A percentile compares a stretch with the other conserved stretches of the same genome.
Evolutionary conservation across 2,888 invertebrate genomes (phyloP).

Genomic region (Tillus elongatus): DNA sequence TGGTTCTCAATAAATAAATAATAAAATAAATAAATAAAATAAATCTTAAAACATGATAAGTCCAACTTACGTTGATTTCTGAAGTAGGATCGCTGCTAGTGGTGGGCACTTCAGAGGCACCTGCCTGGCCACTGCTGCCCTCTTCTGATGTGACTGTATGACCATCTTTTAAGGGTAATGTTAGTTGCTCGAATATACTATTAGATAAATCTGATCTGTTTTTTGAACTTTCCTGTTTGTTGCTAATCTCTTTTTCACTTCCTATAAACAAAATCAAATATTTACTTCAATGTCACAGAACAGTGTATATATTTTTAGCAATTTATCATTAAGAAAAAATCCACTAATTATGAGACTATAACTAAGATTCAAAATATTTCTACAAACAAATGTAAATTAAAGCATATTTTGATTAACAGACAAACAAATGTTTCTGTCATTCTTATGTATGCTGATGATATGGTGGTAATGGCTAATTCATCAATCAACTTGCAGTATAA

Average conservation of each 20-base stretch:
- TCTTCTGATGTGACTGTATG: slow-evolving; percentile 35
- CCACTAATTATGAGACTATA: too few relatives aligned
- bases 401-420: too few relatives aligned
- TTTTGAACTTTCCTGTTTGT: slow-evolving; percentile 50
- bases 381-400: too few relatives aligned
- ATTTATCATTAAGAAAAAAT: too few relatives aligned
- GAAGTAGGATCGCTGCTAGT: slow-evolving; percentile 39
- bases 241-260: slow-evolving; percentile 46
- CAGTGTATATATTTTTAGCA: not conserved
- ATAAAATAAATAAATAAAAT: too few relatives aligned
- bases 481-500: too few relatives aligned
- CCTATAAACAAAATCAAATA: slow-evolving; percentile 22
- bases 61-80: slow-evolving; percentile 42
- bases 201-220: slow-evolving; percentile 61
- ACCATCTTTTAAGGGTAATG: slow-evolving; percentile 55
- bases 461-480: too few relatives aligned
- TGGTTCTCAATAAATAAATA: too few relatives aligned
- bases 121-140: slow-evolving; percentile 41
- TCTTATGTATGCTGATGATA: too few relatives aligned
- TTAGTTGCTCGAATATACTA: slow-evolving; percentile 64
- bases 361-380: too few relatives aligned
- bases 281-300: not conserved
- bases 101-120: slow-evolving; percentile 42
- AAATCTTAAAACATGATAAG: too few relatives aligned
- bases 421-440: too few relatives aligned